Conservation (phyloP, 2,113 vertebrate species). For the Merops nubicus region DNA sequence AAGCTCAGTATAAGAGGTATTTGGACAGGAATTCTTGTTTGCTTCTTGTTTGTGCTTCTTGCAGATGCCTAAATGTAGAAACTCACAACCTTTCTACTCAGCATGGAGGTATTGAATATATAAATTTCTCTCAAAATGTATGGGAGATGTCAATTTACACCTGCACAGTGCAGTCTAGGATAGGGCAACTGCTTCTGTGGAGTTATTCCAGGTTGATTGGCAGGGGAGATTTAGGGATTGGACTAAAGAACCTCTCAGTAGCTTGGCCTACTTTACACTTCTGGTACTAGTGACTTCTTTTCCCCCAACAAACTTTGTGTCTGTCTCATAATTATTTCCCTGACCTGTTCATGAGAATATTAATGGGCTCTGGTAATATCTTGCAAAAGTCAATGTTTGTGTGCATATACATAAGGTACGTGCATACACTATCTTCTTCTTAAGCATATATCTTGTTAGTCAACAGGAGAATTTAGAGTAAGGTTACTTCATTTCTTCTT, state of each 20-base stretch:
- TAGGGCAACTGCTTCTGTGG: not conserved
- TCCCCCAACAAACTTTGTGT: not conserved
- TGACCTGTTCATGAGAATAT: not conserved
- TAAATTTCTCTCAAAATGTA: not conserved
- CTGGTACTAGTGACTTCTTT: not conserved
- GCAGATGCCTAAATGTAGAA: not conserved
- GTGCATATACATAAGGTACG: not conserved
- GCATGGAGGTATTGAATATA: not conserved
- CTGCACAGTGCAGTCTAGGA: not conserved
- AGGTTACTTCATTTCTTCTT: not conserved
- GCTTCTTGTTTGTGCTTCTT: not conserved
- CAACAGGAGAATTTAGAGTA: not conserved
- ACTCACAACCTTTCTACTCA: not conserved
- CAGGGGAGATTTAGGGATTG: accelerated
- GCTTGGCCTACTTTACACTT: not conserved
- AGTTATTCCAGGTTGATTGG: not conserved
- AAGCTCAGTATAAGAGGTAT: not conserved
- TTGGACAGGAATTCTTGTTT: no score
- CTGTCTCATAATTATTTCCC: not conserved
- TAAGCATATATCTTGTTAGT: not conserved
- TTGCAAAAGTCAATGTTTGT: not conserved
- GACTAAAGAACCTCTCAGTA: not conserved
- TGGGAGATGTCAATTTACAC: not conserved
- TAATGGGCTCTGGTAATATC: accelerated
- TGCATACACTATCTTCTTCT: not conserved